Base-by-base conservation (phyloP, 2,113 vertebrate genomes). In the Meriones unguiculatus region DNA sequence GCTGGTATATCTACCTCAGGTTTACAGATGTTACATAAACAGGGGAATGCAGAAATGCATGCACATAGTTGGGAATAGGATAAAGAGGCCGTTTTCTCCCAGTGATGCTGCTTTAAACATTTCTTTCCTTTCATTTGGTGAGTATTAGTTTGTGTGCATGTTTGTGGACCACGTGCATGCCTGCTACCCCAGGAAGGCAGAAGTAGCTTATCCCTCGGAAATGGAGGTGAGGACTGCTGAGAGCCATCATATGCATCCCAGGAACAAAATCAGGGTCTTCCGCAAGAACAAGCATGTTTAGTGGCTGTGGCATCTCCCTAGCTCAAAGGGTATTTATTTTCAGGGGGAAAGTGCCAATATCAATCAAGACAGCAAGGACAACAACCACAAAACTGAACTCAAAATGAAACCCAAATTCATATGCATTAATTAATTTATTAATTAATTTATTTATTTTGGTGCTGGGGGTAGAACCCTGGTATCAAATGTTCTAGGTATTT, bases 1-100 rank as follows among this genome's bases (percentile, higher is more conserved):
- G 17, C 10, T 18, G 38, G 3, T 2, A 17, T 0, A 32, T 25
- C 30, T 57, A 5, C 20, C 4, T 20, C 30, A 25, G 30, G n/a
- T 91, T 81, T 87, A 62, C 35, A 88, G 86, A 30, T 1, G 5
- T 13, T 54, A 78, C 32, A 15, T 35, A 30, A 93, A 22, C 7
- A 24, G 24, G 7, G 35, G 2, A 3, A 30, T 6, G 20, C 7
- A 20, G 41, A 87, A 6, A 87, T 35, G 24, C 24, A 35, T 1
- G 20, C 7, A 46, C 12, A 5, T 9, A 35, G n/a, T 70, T 82
- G 72, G 38, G 77, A 38, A 81, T 46, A 91, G 3, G 9, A 2
- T 69, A 77, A 69, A 91, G 18, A 77, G 18, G 4, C 25, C 17
- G 38, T 65, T 3, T n/a, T 82, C 67, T 78, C 5, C 84, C 65